Evolutionary conservation across 2,113 vertebrate genomes (phyloP).

Genomic region (Carlito syrichta): DNA sequence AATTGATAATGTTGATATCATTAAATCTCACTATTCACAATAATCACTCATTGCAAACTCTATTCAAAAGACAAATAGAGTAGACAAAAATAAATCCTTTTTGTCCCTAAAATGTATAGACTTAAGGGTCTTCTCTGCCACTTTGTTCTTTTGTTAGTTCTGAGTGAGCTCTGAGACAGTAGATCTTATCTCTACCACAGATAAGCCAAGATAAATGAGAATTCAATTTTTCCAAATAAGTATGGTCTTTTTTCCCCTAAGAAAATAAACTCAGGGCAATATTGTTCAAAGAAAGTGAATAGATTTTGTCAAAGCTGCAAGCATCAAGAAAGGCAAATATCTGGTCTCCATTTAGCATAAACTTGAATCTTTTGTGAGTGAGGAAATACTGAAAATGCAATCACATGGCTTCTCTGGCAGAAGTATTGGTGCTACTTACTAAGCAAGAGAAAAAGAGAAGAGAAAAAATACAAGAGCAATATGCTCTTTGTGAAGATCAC

Average conservation of each 20-base stretch:
- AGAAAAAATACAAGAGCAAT: background rate
- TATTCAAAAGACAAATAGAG: background rate
- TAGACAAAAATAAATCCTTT: background rate
- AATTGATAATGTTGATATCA: background rate
- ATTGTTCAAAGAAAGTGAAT: background rate
- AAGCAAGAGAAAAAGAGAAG: background rate
- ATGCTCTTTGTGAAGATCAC: background rate
- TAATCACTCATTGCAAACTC: background rate
- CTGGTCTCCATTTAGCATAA: background rate
- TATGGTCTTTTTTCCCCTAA: background rate
- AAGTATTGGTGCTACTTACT: background rate
- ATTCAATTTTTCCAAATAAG: background rate
- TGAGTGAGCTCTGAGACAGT: background rate
- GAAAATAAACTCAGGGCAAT: background rate
- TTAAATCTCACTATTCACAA: background rate
- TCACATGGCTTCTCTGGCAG: background rate
- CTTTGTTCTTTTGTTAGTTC: background rate
- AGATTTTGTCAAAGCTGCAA: constrained; percentile 6
- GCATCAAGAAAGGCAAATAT: background rate
- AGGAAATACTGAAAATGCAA: background rate
- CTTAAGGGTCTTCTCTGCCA: background rate
- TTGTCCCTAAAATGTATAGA: background rate
- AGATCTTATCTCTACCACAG: background rate
- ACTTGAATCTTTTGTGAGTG: background rate
- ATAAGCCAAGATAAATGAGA: constrained; percentile 5